These are phyloP conservation scores for Cactoblastis cactorum DNA, from an alignment of 2,888 invertebrate genomes.

Conservation along the genomic window DNA sequence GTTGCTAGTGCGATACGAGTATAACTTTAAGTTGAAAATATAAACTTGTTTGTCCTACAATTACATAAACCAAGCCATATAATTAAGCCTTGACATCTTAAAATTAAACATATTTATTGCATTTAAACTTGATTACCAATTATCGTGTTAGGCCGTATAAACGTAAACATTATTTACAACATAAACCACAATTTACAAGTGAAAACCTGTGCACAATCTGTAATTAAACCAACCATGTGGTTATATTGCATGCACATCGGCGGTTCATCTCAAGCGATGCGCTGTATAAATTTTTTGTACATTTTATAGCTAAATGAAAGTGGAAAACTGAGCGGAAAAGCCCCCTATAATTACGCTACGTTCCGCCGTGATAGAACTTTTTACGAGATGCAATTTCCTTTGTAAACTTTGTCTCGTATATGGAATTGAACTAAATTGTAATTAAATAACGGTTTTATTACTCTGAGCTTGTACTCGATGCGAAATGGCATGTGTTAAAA, in stretches of 20 bases:
- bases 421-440: background rate
- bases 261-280: conserved; percentile 19
- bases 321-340: conserved; percentile 51
- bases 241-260: conserved; percentile 13
- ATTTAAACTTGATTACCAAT: background rate
- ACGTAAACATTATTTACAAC: background rate
- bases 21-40: too few relatives aligned
- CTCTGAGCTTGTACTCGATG: too few relatives aligned
- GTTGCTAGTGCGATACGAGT: too few relatives aligned
- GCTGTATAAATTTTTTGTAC: conserved; percentile 27
- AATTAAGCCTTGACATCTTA: too few relatives aligned
- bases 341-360: conserved; percentile 20
- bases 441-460: background rate
- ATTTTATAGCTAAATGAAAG: conserved; percentile 49
- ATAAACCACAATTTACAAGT: conserved; percentile 18
- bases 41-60: too few relatives aligned
- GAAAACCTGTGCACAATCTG: conserved; percentile 18
- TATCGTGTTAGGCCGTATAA: background rate
- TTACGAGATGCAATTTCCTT: conserved; percentile 12
- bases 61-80: too few relatives aligned
- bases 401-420: background rate
- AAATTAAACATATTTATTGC: too few relatives aligned
- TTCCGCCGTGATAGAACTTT: conserved; percentile 14
- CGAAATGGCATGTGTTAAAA: too few relatives aligned
- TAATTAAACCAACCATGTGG: conserved; percentile 16